These are phyloP conservation scores for Chrysomela aeneicollis DNA, from an alignment of 2,888 invertebrate genomes.

Conservation along the genomic window DNA sequence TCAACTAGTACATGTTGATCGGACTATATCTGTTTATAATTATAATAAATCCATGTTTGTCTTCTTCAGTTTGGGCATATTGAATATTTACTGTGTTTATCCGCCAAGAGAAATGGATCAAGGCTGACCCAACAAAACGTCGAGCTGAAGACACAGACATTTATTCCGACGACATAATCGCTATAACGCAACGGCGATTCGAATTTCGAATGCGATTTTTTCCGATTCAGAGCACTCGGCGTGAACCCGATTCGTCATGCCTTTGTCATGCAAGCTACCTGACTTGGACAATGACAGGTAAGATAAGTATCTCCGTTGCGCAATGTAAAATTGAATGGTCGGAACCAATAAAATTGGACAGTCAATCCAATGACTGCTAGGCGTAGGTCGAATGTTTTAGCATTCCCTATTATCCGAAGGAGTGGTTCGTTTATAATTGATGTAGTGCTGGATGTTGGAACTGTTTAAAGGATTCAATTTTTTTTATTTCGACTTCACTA, in stretches of 20 bases:
- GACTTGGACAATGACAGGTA: conserved; percentile 31
- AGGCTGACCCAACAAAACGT: not conserved
- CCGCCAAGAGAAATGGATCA: not conserved
- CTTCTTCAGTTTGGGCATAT: no score
- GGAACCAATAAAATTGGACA: conserved; percentile 24
- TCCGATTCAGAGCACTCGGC: conserved; percentile 10
- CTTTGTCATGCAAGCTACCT: conserved; percentile 19
- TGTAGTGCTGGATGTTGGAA: no score
- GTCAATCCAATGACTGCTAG: conserved; percentile 19
- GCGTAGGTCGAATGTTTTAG: conserved; percentile 10
- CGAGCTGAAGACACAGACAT: not conserved
- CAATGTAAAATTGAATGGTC: conserved; percentile 24
- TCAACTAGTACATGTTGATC: no score
- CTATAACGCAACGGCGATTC: conserved; percentile 28
- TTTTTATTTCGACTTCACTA: no score
- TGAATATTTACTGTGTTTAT: no score
- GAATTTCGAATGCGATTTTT: conserved; percentile 24
- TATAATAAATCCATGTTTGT: no score
- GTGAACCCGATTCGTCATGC: conserved; percentile 28
- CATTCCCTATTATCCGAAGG: conserved; percentile 1
- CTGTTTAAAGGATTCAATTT: no score
- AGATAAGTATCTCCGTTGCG: conserved; percentile 31
- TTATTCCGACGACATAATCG: no score
- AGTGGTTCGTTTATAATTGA: no score
- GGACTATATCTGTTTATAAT: no score